phyloP scores from a whole-genome alignment of 1,140 invertebrate species.

The Drosophila parabipectinata region DNA sequence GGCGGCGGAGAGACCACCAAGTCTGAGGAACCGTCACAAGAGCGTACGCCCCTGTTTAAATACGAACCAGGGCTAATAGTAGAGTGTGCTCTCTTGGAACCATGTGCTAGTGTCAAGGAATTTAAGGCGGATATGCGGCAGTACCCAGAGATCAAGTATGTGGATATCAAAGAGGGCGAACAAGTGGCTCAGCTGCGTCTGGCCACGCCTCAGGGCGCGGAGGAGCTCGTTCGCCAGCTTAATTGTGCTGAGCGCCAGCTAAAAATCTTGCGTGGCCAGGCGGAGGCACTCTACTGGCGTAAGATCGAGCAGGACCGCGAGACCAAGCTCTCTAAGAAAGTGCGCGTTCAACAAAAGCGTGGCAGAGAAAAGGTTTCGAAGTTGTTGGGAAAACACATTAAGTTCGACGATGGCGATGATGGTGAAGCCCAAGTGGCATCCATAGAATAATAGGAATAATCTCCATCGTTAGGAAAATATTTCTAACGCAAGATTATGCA shows the following conservation, averaged over 20 bases:
- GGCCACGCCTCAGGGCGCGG: constrained; percentile 86
- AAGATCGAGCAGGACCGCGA: constrained; percentile 87
- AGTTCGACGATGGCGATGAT: constrained; percentile 85
- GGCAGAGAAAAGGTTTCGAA: constrained; percentile 88
- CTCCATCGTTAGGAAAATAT: background rate
- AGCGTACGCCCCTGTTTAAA: constrained; percentile 82
- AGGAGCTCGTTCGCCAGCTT: constrained; percentile 79
- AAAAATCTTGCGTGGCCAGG: constrained; percentile 85
- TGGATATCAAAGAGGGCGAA: constrained; percentile 87
- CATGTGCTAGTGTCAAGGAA: constrained; percentile 87
- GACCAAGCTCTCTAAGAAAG: constrained; percentile 86
- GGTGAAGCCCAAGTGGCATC: constrained; percentile 11
- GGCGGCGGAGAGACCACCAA: constrained; percentile 61
- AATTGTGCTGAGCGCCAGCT: constrained; percentile 67
- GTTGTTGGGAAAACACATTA: constrained; percentile 87
- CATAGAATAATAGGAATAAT: constrained; percentile 10
- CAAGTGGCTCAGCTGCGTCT: constrained; percentile 86
- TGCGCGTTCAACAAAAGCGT: constrained; percentile 85
- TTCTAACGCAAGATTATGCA: background rate
- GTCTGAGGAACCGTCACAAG: constrained; percentile 72
- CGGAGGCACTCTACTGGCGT: constrained; percentile 88
- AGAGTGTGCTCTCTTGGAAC: constrained; percentile 86
- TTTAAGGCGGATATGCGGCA: constrained; percentile 87
- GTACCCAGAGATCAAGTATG: constrained; percentile 86
- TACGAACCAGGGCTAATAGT: constrained; percentile 88